These are phyloP conservation scores for Andrena minutula DNA, from an alignment of 2,888 invertebrate species.

Conservation along the genomic window DNA sequence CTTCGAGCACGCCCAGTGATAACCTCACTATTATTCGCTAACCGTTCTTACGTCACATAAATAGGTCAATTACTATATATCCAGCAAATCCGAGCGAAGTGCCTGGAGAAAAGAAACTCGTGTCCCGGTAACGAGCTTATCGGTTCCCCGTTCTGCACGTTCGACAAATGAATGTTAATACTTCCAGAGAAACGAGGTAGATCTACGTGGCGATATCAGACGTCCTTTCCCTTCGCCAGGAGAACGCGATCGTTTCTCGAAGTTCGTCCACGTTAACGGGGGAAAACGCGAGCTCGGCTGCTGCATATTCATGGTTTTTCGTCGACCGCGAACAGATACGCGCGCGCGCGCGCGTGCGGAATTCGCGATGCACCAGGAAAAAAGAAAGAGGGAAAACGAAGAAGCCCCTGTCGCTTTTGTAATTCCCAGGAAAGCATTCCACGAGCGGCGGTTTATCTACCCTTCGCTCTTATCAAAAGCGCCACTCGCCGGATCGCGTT, in stretches of 20 bases:
- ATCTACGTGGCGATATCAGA: not conserved
- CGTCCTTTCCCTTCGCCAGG: not conserved
- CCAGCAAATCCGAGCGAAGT: too few species aligned
- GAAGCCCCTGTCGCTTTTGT: not conserved
- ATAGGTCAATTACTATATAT: too few species aligned
- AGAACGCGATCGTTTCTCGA: not conserved
- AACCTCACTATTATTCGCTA: too few species aligned
- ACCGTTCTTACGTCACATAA: too few species aligned
- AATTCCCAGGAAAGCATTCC: not conserved
- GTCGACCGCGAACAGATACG: not conserved
- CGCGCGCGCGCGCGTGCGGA: not conserved
- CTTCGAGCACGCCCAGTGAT: too few species aligned
- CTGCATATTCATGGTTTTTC: not conserved
- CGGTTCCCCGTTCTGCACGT: not conserved
- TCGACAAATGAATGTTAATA: conserved; percentile 2
- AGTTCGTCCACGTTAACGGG: conserved; percentile 4
- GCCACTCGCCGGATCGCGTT: not conserved
- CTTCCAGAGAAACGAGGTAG: not conserved
- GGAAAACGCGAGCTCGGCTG: not conserved
- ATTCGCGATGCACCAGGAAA: not conserved
- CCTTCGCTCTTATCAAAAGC: conserved; percentile 29
- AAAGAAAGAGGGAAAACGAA: not conserved
- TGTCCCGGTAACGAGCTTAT: not conserved
- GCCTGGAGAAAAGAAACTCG: too few species aligned
- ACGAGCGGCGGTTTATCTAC: conserved; percentile 16